Evolutionary conservation across 1,140 invertebrate genomes (phyloP).

Genomic region (Drosophila tropicalis): DNA sequence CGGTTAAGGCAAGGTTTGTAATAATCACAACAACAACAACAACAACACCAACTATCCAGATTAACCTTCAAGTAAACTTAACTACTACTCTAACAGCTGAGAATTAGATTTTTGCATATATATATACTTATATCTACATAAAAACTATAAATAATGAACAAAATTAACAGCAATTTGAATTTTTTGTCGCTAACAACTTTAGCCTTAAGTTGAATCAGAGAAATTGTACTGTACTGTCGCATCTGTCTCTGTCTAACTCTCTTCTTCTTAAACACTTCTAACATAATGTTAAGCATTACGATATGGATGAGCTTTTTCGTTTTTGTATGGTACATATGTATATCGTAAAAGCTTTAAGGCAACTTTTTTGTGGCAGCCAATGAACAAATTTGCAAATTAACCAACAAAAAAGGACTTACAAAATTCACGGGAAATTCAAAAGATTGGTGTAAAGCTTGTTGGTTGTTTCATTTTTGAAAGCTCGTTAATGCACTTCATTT

Average conservation of each 20-base stretch:
- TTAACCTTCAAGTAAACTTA: constrained; percentile 23
- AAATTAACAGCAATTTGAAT: constrained; percentile 8
- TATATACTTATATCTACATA: not conserved
- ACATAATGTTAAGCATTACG: constrained; percentile 44
- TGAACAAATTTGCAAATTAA: constrained; percentile 16
- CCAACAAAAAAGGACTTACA: not conserved
- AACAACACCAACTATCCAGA: constrained; percentile 42
- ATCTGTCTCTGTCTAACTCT: constrained; percentile 60
- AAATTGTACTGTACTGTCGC: constrained; percentile 14
- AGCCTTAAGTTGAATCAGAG: constrained; percentile 28
- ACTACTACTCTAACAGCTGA: constrained; percentile 73
- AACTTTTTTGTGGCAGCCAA: constrained; percentile 2
- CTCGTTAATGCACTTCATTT: not conserved
- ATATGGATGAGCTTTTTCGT: constrained; percentile 8
- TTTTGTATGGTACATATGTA: constrained; percentile 30
- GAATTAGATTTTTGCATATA: constrained; percentile 3
- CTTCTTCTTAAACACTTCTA: constrained; percentile 28
- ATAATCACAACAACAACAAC: constrained; percentile 25
- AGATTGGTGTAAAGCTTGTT: constrained; percentile 27
- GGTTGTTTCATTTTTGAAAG: constrained; percentile 36
- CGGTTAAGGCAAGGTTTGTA: constrained; percentile 98
- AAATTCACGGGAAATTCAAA: not conserved
- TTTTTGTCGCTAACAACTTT: constrained; percentile 48
- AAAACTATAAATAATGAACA: constrained; percentile 15
- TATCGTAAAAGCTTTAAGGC: constrained; percentile 48